Evolutionary conservation across 2,888 invertebrate genomes (phyloP).

Genomic region (Troides oblongomaculatus): DNA sequence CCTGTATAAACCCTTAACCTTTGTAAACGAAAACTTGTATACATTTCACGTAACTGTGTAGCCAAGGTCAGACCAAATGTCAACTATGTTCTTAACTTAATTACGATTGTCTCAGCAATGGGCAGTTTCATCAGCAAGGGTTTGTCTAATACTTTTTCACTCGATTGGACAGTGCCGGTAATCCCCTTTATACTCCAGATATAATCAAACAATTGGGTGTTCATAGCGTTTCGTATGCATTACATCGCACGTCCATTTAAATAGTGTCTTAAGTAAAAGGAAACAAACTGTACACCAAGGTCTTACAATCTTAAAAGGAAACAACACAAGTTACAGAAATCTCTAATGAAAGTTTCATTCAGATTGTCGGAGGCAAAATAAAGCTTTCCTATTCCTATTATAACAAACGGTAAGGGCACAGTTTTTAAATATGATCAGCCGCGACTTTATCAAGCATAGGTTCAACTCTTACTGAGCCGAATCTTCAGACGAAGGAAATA

Average conservation of each 20-base stretch:
- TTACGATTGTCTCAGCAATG: conserved; percentile 9
- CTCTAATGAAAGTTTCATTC: no score
- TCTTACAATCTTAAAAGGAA: no score
- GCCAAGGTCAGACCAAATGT: background rate
- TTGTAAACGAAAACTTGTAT: background rate
- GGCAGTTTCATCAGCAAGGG: conserved; percentile 24
- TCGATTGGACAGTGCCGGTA: conserved; percentile 15
- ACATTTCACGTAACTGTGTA: background rate
- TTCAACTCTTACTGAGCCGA: no score
- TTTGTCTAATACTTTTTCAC: conserved; percentile 13
- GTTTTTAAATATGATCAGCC: no score
- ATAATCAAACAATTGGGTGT: conserved; percentile 11
- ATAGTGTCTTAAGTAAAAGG: no score
- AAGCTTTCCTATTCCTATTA: no score
- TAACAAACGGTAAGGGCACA: no score
- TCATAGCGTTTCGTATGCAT: background rate
- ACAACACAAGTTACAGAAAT: no score
- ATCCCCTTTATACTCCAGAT: conserved; percentile 15
- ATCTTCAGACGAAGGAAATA: no score
- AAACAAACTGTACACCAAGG: no score
- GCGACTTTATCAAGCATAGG: no score
- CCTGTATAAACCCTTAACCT: background rate
- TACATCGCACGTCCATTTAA: background rate
- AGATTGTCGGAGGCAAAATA: no score
- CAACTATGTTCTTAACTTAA: conserved; percentile 5